A percentile compares a stretch with the other conserved stretches of the same genome.
Evolutionary conservation across 2,888 invertebrate genomes (phyloP).

Genomic region (Andrena hattorfiana): DNA sequence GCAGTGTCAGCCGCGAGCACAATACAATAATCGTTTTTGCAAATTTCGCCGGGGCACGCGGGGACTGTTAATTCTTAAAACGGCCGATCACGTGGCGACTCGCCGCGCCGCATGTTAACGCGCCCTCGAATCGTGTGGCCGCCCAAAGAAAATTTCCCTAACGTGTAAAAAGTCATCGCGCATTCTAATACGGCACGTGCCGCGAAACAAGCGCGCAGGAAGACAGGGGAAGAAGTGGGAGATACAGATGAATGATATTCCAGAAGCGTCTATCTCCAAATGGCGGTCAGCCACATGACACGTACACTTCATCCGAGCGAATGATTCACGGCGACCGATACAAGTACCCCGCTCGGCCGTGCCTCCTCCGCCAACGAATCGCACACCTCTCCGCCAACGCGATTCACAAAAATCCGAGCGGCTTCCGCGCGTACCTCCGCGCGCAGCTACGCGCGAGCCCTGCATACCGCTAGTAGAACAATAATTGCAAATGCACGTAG

Average conservation of each 20-base stretch:
- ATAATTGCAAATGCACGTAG: conserved; percentile 24
- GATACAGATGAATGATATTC: conserved; percentile 79
- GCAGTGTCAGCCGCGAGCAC: conserved; percentile 27
- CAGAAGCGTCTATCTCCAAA: conserved; percentile 78
- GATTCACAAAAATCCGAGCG: conserved; percentile 16
- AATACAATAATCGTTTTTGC: conserved; percentile 39
- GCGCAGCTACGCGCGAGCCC: background rate
- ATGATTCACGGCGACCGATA: conserved; percentile 63
- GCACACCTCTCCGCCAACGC: conserved; percentile 5
- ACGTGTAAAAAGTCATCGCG: no score
- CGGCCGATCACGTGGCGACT: conserved; percentile 18
- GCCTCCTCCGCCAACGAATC: conserved; percentile 20
- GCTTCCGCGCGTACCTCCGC: background rate
- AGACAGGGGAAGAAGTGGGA: conserved; percentile 45
- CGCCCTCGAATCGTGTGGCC: conserved; percentile 10
- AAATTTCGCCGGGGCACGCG: conserved; percentile 32
- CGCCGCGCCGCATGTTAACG: conserved; percentile 23
- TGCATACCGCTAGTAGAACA: background rate
- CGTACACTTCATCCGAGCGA: conserved; percentile 68
- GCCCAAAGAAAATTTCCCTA: conserved; percentile 22
- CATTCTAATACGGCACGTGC: background rate
- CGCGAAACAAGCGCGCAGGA: background rate
- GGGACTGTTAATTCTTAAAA: conserved; percentile 30
- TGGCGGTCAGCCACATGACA: conserved; percentile 73
- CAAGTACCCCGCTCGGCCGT: background rate